A percentile compares a stretch with the other conserved stretches of the same genome.
These are phyloP conservation scores for Ginglymostoma cirratum DNA, from an alignment of 2,113 vertebrate genomes.

Conservation along the genomic window DNA sequence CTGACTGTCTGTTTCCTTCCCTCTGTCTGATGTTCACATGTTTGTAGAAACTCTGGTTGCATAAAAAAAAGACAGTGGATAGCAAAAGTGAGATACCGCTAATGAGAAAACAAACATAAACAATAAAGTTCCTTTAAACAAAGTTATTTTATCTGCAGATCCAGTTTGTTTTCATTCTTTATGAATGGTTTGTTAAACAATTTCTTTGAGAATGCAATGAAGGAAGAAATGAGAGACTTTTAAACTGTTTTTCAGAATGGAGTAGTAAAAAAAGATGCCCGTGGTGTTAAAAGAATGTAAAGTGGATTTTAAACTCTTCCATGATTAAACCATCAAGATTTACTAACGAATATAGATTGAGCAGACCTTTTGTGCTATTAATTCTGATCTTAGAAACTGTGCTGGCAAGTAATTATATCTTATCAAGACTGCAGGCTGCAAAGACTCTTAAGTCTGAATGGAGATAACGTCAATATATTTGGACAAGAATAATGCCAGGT, in stretches of 20 bases:
- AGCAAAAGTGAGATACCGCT: background rate
- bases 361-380: background rate
- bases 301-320: background rate
- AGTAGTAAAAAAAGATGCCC: background rate
- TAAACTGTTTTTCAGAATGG: background rate
- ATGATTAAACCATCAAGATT: constrained; percentile 27
- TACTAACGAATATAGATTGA: constrained; percentile 19
- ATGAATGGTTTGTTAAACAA: background rate
- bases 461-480: constrained; percentile 11
- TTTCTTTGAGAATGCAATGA: background rate
- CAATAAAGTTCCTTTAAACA: background rate
- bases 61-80: background rate
- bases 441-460: background rate
- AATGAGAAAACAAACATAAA: background rate
- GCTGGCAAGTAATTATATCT: constrained; percentile 28
- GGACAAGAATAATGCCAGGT: constrained; percentile 19
- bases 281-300: background rate
- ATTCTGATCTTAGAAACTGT: constrained; percentile 4
- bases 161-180: background rate
- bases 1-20: background rate
- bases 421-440: background rate
- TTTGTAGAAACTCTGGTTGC: background rate
- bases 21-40: background rate
- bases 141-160: background rate
- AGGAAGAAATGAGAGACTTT: background rate